A percentile compares a stretch with the other conserved stretches of the same genome.
phyloP scores from a whole-genome alignment of 2,888 invertebrate genomes.

The Harmothoe impar region DNA sequence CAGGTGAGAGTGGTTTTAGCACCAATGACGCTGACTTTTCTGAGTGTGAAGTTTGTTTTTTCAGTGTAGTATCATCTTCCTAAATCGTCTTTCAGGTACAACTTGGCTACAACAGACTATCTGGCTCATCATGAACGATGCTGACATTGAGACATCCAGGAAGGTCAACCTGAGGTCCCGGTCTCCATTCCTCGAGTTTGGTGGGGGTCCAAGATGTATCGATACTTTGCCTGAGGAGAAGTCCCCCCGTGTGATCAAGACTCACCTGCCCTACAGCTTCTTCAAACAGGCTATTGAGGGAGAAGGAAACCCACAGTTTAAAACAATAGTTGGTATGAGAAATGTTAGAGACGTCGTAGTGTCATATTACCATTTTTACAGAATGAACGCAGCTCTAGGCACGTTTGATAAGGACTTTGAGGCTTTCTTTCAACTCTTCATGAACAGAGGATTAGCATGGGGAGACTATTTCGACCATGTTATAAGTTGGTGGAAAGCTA shows the following conservation, averaged over 20 bases:
- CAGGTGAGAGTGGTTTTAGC: no score
- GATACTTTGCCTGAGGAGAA: neutral
- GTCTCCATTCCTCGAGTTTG: neutral
- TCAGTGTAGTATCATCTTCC: no score
- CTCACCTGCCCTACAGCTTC: conserved; percentile 55
- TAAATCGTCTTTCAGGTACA: conserved; percentile 81
- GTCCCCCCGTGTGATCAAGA: conserved; percentile 58
- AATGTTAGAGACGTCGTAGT: conserved; percentile 65
- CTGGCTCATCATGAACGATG: conserved; percentile 82
- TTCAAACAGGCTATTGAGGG: conserved; percentile 10
- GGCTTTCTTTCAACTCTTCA: conserved; percentile 62
- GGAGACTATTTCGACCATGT: conserved; percentile 65
- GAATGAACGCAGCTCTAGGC: conserved; percentile 7
- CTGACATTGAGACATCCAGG: conserved; percentile 78
- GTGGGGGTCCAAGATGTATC: neutral
- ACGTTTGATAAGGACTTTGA: conserved; percentile 40
- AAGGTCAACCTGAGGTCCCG: conserved; percentile 75
- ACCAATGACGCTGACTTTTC: no score
- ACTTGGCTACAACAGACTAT: conserved; percentile 84
- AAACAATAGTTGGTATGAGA: conserved; percentile 63
- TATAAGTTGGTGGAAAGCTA: conserved; percentile 62
- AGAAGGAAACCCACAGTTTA: neutral
- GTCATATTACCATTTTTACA: conserved; percentile 66
- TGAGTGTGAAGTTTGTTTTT: no score
- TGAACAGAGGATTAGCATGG: conserved; percentile 3